Conservation (phyloP, 2,113 vertebrate species). For the Grus americana region DNA sequence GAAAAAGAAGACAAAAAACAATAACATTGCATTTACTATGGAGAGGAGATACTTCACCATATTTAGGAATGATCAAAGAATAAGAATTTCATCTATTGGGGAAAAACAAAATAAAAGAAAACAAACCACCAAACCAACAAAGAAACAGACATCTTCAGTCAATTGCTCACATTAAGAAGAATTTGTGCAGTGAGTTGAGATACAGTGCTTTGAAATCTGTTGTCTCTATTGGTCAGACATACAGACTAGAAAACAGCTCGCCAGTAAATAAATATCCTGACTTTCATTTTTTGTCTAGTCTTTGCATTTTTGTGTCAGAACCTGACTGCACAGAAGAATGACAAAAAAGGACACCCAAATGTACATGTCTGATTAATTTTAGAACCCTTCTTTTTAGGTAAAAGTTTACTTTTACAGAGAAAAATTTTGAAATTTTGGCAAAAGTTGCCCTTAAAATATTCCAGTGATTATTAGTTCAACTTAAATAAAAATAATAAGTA, state of each 20-base stretch:
- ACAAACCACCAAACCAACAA: no score
- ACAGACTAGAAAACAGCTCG: background rate
- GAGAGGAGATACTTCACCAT: background rate
- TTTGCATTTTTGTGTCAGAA: background rate
- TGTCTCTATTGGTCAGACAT: background rate
- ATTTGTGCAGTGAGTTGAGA: background rate
- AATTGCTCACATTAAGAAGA: background rate
- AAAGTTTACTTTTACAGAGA: background rate
- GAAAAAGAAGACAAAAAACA: background rate
- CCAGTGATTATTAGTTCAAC: background rate
- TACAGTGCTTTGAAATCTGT: background rate
- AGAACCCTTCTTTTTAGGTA: rapidly evolving
- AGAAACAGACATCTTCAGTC: background rate
- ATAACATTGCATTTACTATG: background rate
- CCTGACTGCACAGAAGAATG: background rate
- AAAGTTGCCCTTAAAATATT: background rate
- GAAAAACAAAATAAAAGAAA: background rate
- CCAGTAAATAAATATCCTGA: background rate
- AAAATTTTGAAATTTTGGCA: background rate
- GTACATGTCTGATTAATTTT: background rate
- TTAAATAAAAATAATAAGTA: background rate
- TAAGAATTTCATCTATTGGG: background rate
- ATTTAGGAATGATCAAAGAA: background rate
- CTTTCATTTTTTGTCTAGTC: background rate
- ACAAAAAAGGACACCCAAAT: background rate